phyloP scores from a whole-genome alignment of 2,797 vertebrate genomes.

The Sphaeramia orbicularis region DNA sequence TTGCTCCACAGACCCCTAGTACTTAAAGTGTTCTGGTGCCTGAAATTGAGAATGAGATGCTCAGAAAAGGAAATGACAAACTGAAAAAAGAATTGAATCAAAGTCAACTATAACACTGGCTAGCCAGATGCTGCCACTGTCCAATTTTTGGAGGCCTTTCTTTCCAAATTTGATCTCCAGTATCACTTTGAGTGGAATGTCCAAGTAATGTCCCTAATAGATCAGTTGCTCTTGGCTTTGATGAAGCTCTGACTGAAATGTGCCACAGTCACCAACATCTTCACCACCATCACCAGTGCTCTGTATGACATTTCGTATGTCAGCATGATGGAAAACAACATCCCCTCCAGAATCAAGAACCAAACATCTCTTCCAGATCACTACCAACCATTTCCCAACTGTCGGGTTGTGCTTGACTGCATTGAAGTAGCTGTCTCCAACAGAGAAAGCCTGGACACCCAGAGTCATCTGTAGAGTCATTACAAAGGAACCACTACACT shows the following conservation, averaged over 20 bases:
- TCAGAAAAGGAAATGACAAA: no score
- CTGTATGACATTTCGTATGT: conserved; percentile 44
- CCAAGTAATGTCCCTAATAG: conserved; percentile 31
- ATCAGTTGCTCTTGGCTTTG: conserved; percentile 43
- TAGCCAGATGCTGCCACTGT: conserved; percentile 24
- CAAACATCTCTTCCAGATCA: conserved; percentile 33
- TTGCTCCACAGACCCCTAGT: no score
- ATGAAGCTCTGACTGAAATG: conserved; percentile 51
- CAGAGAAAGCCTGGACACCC: conserved; percentile 22
- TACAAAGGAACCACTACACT: conserved; percentile 43
- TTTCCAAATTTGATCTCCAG: conserved; percentile 32
- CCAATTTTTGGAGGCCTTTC: conserved; percentile 37
- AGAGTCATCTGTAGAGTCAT: conserved; percentile 36
- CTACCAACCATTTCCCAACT: conserved; percentile 33
- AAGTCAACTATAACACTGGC: no score
- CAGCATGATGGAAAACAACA: no score
- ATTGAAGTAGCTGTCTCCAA: conserved; percentile 33
- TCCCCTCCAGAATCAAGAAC: conserved; percentile 28
- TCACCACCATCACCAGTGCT: conserved; percentile 29
- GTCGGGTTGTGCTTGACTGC: conserved; percentile 51
- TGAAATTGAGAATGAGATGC: no score
- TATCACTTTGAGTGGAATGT: conserved; percentile 29
- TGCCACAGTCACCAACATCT: no score
- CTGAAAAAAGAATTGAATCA: no score
- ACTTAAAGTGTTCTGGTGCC: no score